phyloP scores from a whole-genome alignment of 2,888 invertebrate species.

The Tipula vernalis region DNA sequence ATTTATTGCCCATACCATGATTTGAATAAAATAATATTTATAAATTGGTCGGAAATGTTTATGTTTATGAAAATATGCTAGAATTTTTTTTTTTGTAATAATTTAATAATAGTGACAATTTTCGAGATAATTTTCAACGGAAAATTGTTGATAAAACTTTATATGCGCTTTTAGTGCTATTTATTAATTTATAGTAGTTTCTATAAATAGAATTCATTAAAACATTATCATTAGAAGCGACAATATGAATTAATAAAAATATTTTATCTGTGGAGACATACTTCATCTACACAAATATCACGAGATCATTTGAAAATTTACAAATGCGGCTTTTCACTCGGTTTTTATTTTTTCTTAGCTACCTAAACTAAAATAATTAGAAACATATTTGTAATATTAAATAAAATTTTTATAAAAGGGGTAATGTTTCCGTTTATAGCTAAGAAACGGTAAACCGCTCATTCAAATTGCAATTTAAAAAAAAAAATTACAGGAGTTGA shows the following conservation, averaged over 20 bases:
- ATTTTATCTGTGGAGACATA: neutral
- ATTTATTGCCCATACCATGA: neutral
- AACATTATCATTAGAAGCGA: neutral
- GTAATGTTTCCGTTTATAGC: no score
- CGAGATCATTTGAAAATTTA: no score
- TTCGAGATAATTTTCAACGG: neutral
- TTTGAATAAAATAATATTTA: neutral
- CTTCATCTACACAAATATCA: no score
- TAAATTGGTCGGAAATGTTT: neutral
- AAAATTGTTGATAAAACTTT: neutral
- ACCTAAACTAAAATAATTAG: no score
- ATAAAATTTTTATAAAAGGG: no score
- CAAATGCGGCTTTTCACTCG: no score
- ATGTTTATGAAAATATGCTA: neutral
- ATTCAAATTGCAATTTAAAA: no score
- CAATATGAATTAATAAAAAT: neutral
- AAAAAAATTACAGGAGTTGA: no score
- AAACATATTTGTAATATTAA: no score
- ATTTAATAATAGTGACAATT: neutral
- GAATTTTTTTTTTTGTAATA: neutral
- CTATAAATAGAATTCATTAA: neutral
- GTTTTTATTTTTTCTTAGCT: no score
- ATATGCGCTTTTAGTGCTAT: neutral
- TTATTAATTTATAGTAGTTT: neutral
- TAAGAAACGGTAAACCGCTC: no score